Conservation (phyloP, 2,113 vertebrate genomes). For the Hydrochoerus hydrochaeris region DNA sequence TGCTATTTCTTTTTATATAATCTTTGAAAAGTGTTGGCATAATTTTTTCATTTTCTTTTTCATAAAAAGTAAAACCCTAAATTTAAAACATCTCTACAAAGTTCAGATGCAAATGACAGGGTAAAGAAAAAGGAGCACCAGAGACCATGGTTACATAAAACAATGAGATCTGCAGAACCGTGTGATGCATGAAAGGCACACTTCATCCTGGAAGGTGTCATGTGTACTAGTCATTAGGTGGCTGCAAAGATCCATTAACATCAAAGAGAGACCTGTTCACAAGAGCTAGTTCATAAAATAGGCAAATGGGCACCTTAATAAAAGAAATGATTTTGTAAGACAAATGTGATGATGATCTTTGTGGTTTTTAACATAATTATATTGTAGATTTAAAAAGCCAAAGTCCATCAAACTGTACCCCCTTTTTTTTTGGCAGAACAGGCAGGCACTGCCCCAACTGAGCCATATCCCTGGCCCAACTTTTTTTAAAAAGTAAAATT, state of each 20-base stretch:
- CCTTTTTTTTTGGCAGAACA: not conserved
- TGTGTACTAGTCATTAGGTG: fast-evolving
- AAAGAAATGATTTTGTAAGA: not conserved
- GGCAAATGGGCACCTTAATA: not conserved
- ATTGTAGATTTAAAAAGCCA: not conserved
- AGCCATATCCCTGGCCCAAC: too few relatives aligned
- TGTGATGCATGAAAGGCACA: not conserved
- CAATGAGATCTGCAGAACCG: not conserved
- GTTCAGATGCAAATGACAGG: not conserved
- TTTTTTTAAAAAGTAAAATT: not conserved
- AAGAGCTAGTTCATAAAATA: not conserved
- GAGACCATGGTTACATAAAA: not conserved
- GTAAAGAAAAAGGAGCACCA: not conserved
- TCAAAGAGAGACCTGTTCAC: not conserved
- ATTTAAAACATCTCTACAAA: constrained; percentile 20
- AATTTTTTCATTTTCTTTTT: not conserved
- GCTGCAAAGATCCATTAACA: not conserved
- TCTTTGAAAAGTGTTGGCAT: not conserved
- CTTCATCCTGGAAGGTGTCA: not conserved
- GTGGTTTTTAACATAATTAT: not conserved
- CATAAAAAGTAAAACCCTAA: not conserved
- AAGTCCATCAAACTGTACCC: not conserved
- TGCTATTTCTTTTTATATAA: not conserved
- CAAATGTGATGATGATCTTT: not conserved
- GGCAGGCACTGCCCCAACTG: too few relatives aligned